Evolutionary conservation across 1,140 invertebrate species (phyloP).

Genomic region (Drosophila pallidifrons): DNA sequence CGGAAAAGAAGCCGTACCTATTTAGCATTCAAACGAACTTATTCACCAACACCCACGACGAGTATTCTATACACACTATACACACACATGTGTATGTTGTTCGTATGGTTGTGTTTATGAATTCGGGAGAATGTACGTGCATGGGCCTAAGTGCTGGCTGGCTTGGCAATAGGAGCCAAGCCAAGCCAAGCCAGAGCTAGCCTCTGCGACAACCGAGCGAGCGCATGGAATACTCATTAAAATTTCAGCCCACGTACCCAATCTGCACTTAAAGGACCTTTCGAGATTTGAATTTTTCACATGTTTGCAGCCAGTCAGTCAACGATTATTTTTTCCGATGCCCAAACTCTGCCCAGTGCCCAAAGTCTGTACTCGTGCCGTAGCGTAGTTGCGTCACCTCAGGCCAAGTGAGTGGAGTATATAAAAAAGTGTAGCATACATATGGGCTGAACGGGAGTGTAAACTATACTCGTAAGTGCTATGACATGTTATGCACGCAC

Average conservation of each 20-base stretch:
- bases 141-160: conserved; percentile 53
- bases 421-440: conserved; percentile 45
- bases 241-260: conserved; percentile 78
- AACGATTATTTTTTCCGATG: conserved; percentile 36
- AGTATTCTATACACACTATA: conserved; percentile 5
- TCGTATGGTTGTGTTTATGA: not conserved
- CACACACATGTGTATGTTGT: not conserved
- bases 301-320: conserved; percentile 59
- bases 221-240: conserved; percentile 62
- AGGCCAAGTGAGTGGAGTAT: not conserved
- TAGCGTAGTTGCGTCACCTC: not conserved
- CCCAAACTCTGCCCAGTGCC: conserved; percentile 6
- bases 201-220: conserved; percentile 37
- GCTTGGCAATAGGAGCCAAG: conserved; percentile 27
- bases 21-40: conserved; percentile 71
- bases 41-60: conserved; percentile 48
- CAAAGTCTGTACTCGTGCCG: not conserved
- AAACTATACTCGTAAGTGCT: conserved; percentile 55
- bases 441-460: conserved; percentile 10
- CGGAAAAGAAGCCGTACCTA: conserved; percentile 53
- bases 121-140: conserved; percentile 27
- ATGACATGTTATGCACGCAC: conserved; percentile 66
- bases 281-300: conserved; percentile 80
- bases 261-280: conserved; percentile 80
- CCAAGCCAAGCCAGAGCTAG: not conserved